These are phyloP conservation scores for Chloropsis cyanopogon DNA, from an alignment of 2,113 vertebrate genomes.

Conservation along the genomic window DNA sequence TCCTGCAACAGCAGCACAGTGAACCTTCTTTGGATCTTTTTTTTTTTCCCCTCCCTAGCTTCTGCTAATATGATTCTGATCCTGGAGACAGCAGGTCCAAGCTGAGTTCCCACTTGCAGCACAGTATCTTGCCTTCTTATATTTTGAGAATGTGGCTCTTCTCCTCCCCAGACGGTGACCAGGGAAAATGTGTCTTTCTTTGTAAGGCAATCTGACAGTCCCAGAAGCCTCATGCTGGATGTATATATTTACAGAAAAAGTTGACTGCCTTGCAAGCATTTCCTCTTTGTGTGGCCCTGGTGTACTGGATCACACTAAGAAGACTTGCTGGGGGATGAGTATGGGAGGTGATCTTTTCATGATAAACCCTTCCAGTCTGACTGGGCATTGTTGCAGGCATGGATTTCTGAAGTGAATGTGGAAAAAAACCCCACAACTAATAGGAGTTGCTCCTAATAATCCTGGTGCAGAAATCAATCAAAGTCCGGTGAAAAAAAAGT, in stretches of 20 bases:
- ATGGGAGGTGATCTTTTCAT: neutral
- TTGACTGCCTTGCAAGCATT: neutral
- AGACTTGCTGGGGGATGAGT: neutral
- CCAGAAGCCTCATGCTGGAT: neutral
- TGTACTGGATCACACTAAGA: neutral
- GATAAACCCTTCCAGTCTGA: neutral
- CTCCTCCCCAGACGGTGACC: neutral
- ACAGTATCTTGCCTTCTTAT: neutral
- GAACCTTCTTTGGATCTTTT: neutral
- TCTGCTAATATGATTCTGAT: neutral
- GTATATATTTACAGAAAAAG: neutral
- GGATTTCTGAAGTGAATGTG: neutral
- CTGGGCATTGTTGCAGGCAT: neutral
- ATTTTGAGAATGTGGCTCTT: neutral
- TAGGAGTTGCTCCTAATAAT: neutral
- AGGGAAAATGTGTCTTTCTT: neutral
- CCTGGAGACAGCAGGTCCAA: neutral
- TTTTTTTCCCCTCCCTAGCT: neutral
- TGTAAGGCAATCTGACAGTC: neutral
- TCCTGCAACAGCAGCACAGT: neutral
- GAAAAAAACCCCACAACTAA: neutral
- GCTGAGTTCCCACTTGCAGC: conserved; percentile 1
- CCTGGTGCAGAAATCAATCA: neutral
- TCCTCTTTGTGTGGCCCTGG: neutral
- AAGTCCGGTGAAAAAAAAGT: neutral